Base-by-base conservation (phyloP, 2,888 invertebrate genomes). In the Megastigmus dorsalis region DNA sequence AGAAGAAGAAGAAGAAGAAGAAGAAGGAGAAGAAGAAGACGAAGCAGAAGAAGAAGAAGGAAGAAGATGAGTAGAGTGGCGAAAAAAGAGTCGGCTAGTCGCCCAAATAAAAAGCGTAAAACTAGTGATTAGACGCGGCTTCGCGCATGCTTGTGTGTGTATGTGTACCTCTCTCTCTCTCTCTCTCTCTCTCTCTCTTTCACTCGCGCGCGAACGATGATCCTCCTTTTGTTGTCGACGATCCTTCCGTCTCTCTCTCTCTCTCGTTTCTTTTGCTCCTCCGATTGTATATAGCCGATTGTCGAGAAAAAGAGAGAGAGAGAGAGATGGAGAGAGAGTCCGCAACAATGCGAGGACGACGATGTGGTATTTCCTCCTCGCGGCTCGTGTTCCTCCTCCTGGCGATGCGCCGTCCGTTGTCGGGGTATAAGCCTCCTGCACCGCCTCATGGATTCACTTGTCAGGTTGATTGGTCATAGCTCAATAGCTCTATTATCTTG, bases 91-190 rank as follows among this genome's bases (percentile, higher is more conserved):
- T 75, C 71, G 72, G 80, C 80, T 79, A 80, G 82, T 78, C 77
- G 72, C 77, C 76, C 77, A 81, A 79, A 83, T 83, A 87, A 87
- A 86, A 87, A 88, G 86, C 86, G 87, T 86, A 84, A 86, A 85
- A 85, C 83, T 81, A 81, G 78, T 83, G 86, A 87, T 88, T 88
- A 87, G 87, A 84, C 82, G 84, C 82, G 84, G 84, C 81, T 83
- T 84, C 62, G 55, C 50, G 67, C 66, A 52, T 45, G 59, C 83
- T 81, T 79, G 62, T 63, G 48, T 62, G 9, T 50, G 52, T n/a
- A n/a, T n/a, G n/a, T n/a, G n/a, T n/a, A n/a, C n/a, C n/a, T n/a
- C n/a, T n/a, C n/a, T n/a, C n/a, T n/a, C n/a, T n/a, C n/a, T n/a
- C n/a, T n/a, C n/a, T n/a, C n/a, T n/a, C n/a, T n/a, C n/a, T n/a